phyloP scores from a whole-genome alignment of 2,888 invertebrate genomes.

The Plagodis dolabraria region DNA sequence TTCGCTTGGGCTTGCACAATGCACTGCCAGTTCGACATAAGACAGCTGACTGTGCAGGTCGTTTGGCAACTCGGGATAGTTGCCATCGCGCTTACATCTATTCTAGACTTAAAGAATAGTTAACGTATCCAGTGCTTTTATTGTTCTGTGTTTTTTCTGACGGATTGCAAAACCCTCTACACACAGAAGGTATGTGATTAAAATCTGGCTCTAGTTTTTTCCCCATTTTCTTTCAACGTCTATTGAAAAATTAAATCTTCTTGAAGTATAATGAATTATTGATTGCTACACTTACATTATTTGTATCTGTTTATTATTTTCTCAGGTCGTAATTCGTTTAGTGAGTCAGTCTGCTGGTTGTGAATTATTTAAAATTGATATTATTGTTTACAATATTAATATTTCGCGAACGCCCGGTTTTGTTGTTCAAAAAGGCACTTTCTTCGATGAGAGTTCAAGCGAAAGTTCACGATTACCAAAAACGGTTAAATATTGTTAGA shows the following conservation, averaged over 20 bases:
- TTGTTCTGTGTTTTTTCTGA: constrained; percentile 42
- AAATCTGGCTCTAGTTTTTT: not conserved
- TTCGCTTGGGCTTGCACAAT: constrained; percentile 28
- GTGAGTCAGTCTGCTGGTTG: too few species aligned
- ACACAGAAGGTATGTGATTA: constrained; percentile 32
- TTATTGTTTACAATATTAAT: not conserved
- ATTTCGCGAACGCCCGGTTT: constrained; percentile 4
- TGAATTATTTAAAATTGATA: constrained; percentile 3
- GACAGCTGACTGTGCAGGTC: constrained; percentile 24
- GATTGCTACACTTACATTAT: not conserved
- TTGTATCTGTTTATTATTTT: not conserved
- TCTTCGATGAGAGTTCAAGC: constrained; percentile 1
- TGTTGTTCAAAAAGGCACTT: constrained; percentile 1
- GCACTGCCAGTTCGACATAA: constrained; percentile 41
- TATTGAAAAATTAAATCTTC: constrained; percentile 20
- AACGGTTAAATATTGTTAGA: constrained; percentile 9
- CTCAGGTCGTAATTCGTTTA: too few species aligned
- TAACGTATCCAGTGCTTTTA: constrained; percentile 45
- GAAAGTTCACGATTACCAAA: constrained; percentile 13
- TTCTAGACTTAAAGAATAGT: not conserved
- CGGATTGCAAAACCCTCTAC: constrained; percentile 37
- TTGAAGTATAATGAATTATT: not conserved
- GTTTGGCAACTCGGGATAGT: constrained; percentile 23
- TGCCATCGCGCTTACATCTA: not conserved
- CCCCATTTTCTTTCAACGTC: not conserved